These are phyloP conservation scores for Momotus momota DNA, from an alignment of 2,797 vertebrate species.

Conservation along the genomic window DNA sequence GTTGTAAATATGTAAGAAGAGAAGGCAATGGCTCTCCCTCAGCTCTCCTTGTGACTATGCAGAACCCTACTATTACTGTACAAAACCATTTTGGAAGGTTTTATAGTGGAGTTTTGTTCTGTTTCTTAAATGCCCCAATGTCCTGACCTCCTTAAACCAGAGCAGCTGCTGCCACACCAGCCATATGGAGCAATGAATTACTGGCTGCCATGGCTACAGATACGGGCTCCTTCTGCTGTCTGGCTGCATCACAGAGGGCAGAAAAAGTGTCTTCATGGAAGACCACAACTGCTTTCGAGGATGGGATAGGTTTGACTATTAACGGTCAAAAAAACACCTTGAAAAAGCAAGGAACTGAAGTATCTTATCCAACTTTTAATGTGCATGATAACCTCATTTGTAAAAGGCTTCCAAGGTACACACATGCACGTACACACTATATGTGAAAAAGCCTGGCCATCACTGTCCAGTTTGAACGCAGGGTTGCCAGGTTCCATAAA, in stretches of 20 bases:
- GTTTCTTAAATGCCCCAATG: constrained; percentile 40
- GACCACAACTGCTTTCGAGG: background rate
- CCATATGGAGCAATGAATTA: constrained; percentile 74
- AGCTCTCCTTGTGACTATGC: background rate
- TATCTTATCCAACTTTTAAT: background rate
- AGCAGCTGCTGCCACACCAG: constrained; percentile 72
- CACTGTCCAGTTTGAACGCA: background rate
- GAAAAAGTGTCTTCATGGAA: background rate
- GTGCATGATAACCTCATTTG: background rate
- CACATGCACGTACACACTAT: background rate
- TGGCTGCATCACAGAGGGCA: constrained; percentile 24
- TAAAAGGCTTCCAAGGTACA: background rate
- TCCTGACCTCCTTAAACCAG: constrained; percentile 61
- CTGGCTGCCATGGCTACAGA: constrained; percentile 72
- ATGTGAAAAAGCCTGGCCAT: background rate
- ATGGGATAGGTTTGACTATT: background rate
- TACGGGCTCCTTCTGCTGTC: constrained; percentile 57
- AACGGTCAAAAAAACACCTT: background rate
- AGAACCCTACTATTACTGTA: background rate
- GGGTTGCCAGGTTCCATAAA: background rate
- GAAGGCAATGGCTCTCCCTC: background rate
- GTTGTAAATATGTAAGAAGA: background rate
- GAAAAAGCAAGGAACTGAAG: background rate
- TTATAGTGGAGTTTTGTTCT: background rate
- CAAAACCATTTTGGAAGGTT: background rate